Conservation (phyloP, 2,888 invertebrate species). For the Nemotelus nigrinus region DNA sequence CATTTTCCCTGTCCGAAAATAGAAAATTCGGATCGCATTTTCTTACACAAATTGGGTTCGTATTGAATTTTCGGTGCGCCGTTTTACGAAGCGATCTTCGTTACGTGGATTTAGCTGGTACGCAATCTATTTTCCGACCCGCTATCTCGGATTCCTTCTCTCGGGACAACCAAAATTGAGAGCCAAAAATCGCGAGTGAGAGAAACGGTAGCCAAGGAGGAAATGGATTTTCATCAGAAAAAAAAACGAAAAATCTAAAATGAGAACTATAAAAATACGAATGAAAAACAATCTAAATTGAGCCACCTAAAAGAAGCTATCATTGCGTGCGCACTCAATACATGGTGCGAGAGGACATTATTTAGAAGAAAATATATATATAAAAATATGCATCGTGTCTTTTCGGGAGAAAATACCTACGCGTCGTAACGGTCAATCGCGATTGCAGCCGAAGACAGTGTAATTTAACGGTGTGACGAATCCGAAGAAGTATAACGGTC, state of each 20-base stretch:
- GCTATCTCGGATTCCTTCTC: background rate
- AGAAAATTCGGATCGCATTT: slow-evolving; percentile 51
- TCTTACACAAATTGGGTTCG: background rate
- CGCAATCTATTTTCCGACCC: background rate
- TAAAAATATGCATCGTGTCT: slow-evolving; percentile 3
- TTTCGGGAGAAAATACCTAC: slow-evolving; percentile 31
- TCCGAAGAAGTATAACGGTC: slow-evolving; percentile 31
- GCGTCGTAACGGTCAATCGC: background rate
- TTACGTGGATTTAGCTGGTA: slow-evolving; percentile 29
- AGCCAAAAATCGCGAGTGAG: no score
- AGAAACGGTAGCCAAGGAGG: no score
- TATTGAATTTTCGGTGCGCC: slow-evolving; percentile 24
- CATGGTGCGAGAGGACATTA: background rate
- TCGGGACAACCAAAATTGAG: background rate
- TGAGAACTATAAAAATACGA: slow-evolving; percentile 4
- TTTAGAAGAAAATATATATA: background rate
- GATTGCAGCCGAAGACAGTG: background rate
- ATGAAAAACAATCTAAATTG: slow-evolving; percentile 12
- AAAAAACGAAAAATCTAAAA: slow-evolving; percentile 11
- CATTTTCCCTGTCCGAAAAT: slow-evolving; percentile 52
- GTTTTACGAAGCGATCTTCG: slow-evolving; percentile 1
- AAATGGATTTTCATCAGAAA: background rate
- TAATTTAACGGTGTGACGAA: slow-evolving; percentile 38
- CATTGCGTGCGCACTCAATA: slow-evolving; percentile 33
- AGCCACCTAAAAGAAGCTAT: slow-evolving; percentile 18